A percentile compares a stretch with the other conserved stretches of the same genome.
Evolutionary conservation across 2,113 vertebrate species (phyloP).

Genomic region (Callorhinus ursinus): DNA sequence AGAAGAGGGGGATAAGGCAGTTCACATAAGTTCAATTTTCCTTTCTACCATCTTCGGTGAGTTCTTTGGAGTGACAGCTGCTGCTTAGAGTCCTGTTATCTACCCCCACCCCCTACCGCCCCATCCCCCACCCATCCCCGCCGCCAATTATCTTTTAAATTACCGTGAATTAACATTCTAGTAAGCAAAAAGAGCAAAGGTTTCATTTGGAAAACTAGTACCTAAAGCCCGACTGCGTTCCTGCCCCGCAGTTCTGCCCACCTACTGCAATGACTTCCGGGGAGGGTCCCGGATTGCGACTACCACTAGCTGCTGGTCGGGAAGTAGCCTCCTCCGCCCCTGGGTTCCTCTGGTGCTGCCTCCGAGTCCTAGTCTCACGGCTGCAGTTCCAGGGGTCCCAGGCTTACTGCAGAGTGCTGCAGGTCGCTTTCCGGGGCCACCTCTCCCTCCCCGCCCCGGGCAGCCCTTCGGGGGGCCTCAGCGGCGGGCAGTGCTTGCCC

Average conservation of each 20-base stretch:
- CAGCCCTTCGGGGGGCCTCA: neutral
- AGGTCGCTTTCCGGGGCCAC: neutral
- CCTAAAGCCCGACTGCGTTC: neutral
- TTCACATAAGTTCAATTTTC: neutral
- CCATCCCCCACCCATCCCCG: too few species aligned
- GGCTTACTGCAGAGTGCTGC: neutral
- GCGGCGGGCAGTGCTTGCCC: fast-evolving
- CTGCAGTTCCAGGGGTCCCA: too few species aligned
- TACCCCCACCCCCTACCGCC: neutral
- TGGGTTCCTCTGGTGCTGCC: neutral
- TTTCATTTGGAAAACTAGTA: neutral
- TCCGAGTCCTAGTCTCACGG: too few species aligned
- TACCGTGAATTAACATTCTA: neutral
- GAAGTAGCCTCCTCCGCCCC: neutral
- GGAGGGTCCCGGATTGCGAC: neutral
- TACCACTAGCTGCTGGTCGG: too few species aligned
- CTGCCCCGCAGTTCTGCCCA: neutral
- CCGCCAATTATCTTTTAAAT: neutral
- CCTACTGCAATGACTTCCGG: neutral
- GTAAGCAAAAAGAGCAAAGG: neutral
- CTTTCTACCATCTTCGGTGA: neutral
- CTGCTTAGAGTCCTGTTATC: neutral
- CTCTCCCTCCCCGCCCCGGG: fast-evolving
- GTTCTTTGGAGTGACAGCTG: neutral
- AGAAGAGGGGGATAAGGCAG: neutral